These are phyloP conservation scores for Agrochola lychnidis DNA, from an alignment of 2,888 invertebrate genomes.

Conservation along the genomic window DNA sequence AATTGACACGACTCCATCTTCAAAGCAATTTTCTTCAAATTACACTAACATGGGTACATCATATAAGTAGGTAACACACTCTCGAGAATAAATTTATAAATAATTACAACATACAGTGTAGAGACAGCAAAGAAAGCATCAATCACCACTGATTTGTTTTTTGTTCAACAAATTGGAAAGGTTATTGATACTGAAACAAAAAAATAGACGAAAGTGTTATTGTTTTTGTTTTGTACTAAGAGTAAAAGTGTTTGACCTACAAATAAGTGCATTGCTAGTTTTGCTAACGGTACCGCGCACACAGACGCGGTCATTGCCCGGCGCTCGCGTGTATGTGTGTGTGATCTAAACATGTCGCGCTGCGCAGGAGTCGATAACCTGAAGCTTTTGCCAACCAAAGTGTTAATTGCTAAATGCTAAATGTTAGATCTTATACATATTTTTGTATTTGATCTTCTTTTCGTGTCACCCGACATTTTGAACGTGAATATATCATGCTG, in stretches of 20 bases:
- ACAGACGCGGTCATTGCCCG: constrained; percentile 74
- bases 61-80: constrained; percentile 53
- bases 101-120: constrained; percentile 40
- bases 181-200: constrained; percentile 53
- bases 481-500: neutral
- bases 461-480: too few species aligned
- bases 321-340: constrained; percentile 64
- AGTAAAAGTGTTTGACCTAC: constrained; percentile 77
- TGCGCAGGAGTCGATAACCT: constrained; percentile 79
- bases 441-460: neutral
- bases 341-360: constrained; percentile 62
- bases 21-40: constrained; percentile 49
- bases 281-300: constrained; percentile 86
- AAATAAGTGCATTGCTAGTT: constrained; percentile 66
- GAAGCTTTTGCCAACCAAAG: constrained; percentile 35
- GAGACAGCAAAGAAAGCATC: constrained; percentile 56
- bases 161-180: constrained; percentile 50
- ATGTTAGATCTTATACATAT: neutral
- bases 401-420: constrained; percentile 26
- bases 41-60: constrained; percentile 33
- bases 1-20: constrained; percentile 16
- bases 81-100: constrained; percentile 46
- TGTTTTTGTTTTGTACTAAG: constrained; percentile 63
- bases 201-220: constrained; percentile 55
- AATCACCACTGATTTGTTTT: constrained; percentile 29